Evolutionary conservation across 2,113 vertebrate genomes (phyloP).

Genomic region (Lophochroa leadbeateri): DNA sequence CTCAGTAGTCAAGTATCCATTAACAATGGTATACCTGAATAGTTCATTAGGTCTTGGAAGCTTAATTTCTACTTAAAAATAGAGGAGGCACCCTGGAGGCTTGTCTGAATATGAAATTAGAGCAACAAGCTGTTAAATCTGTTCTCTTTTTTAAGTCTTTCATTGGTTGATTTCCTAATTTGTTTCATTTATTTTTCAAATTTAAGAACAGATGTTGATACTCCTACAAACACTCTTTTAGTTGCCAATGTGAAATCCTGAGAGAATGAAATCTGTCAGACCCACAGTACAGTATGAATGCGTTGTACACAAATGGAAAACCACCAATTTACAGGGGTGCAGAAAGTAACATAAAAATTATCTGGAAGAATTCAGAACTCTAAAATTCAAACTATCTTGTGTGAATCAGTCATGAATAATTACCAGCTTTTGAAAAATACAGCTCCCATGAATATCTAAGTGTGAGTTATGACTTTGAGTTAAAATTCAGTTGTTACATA

Average conservation of each 20-base stretch:
- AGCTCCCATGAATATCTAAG: not conserved
- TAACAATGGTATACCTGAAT: not conserved
- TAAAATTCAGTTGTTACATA: not conserved
- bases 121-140: not conserved
- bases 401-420: not conserved
- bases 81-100: not conserved
- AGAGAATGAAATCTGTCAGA: not conserved
- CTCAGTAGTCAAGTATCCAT: not conserved
- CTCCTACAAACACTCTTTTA: not conserved
- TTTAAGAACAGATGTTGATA: not conserved
- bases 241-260: not conserved
- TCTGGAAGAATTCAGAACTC: not conserved
- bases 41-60: not conserved
- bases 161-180: not conserved
- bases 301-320: not conserved
- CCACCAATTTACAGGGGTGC: not conserved
- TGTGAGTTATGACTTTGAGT: not conserved
- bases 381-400: not conserved
- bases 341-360: not conserved
- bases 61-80: not conserved
- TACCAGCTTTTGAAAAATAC: constrained; percentile 16
- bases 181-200: not conserved
- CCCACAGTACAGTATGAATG: not conserved
- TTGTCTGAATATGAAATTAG: not conserved
- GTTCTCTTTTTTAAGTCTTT: not conserved